These are phyloP conservation scores for Fabriciana adippe DNA, from an alignment of 2,888 invertebrate genomes.

Conservation along the genomic window DNA sequence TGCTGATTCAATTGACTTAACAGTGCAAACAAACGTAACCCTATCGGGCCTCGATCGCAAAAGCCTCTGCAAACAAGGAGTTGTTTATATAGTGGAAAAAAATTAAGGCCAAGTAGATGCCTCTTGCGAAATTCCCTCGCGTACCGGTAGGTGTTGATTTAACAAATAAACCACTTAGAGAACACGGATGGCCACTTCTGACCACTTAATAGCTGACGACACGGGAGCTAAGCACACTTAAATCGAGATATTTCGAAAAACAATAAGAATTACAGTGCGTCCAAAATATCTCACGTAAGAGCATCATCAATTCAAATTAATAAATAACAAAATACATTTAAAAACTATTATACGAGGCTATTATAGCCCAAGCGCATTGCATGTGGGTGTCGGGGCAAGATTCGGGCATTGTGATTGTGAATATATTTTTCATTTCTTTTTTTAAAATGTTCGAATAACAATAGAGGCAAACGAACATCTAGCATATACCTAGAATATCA, in stretches of 20 bases:
- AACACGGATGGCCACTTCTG: slow-evolving; percentile 72
- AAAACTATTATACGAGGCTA: slow-evolving; percentile 20
- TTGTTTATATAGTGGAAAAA: slow-evolving; percentile 62
- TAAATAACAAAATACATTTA: slow-evolving; percentile 25
- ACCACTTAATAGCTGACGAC: slow-evolving; percentile 61
- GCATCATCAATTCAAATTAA: slow-evolving; percentile 12
- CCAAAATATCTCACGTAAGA: slow-evolving; percentile 2
- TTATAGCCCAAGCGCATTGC: slow-evolving; percentile 25
- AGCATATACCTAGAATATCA: slow-evolving; percentile 51
- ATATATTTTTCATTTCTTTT: slow-evolving; percentile 45
- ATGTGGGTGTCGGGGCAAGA: slow-evolving; percentile 42
- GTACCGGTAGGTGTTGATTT: slow-evolving; percentile 72
- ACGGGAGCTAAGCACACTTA: slow-evolving; percentile 51
- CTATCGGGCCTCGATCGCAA: slow-evolving; percentile 73
- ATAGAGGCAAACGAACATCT: slow-evolving; percentile 62
- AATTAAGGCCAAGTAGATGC: slow-evolving; percentile 66
- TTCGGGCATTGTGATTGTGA: slow-evolving; percentile 39
- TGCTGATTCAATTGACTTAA: slow-evolving; percentile 55
- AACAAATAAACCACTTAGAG: slow-evolving; percentile 64
- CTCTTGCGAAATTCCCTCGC: slow-evolving; percentile 68
- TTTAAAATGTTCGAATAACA: slow-evolving; percentile 53
- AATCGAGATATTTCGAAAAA: background rate
- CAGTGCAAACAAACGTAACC: slow-evolving; percentile 66
- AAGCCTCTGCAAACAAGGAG: slow-evolving; percentile 64
- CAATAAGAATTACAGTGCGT: background rate